Base-by-base conservation (phyloP, 2,888 invertebrate species). In the Strigamia transsilvanica region DNA sequence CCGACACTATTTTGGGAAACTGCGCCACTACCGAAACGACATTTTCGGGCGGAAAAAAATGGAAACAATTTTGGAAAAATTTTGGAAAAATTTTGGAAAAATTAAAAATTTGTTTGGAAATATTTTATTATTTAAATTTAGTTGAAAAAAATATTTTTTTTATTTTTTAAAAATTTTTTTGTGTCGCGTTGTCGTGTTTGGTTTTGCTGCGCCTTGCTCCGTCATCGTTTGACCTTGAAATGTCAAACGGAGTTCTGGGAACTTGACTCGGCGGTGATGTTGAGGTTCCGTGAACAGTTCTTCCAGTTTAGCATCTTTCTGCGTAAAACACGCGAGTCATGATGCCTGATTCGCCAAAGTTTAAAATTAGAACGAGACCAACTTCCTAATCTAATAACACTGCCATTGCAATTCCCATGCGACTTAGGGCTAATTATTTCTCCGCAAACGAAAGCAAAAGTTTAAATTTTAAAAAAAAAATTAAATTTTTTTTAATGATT, bases 161-260 rank as follows among this genome's bases (percentile, higher is more conserved):
- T 0, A 38, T 38, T 38, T 10, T 38, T 38, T 38, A 2, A 4
- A 0, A 6, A 38, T 38, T 9, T 38, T 38, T 38, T 38, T 9
- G 1, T 38, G 38, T 38, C 38, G 38, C 38, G 10, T 38, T 10
- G 6, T 38, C 38, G 6, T 6, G 4, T 38, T 38, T 38, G 38
- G 10, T 38, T 38, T 38, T 38, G 6, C 38, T 38, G 0, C 10
- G 9, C 10, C 7, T n/a, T 73, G 27, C 15, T 73, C 32, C 32
- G 12, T 32, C 73, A 32, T 73, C 73, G n/a, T 73, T 73, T 73
- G 32, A 73, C 73, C 73, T 73, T 73, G 73, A 73, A 73, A 73
- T 73, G 73, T 32, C 32, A 73, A 73, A 73, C 73, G 73, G 73
- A 32, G 13, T 73, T 73, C 73, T 73, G 73, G 73, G 73, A 73